Percentiles rank a stretch among this genome's conserved stretches.
Conservation (phyloP, 2,113 vertebrate species). For the Bubo blakistoni region DNA sequence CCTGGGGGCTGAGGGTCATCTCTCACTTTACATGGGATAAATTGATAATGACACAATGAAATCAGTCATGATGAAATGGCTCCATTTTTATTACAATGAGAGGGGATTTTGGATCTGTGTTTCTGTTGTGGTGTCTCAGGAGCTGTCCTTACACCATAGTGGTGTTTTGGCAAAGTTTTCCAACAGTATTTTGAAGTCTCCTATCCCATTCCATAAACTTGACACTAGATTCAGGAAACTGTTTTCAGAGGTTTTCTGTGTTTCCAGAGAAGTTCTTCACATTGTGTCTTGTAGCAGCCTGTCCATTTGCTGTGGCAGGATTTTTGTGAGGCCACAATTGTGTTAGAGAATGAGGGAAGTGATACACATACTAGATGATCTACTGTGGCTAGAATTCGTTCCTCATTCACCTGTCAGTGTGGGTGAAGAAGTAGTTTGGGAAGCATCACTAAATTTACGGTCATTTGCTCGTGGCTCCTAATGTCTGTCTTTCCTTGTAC, state of each 20-base stretch:
- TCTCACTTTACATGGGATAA: conserved; percentile 13
- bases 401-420: background rate
- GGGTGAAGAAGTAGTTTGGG: background rate
- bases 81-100: conserved; percentile 9
- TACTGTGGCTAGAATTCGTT: background rate
- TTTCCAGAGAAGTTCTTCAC: background rate
- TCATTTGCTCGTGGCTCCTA: background rate
- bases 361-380: background rate
- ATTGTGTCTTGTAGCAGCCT: background rate
- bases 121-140: background rate
- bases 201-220: background rate
- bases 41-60: conserved; percentile 34
- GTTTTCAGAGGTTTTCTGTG: background rate
- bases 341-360: background rate
- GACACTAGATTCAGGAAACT: background rate
- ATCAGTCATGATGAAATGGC: conserved; percentile 29
- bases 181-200: background rate
- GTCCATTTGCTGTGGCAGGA: background rate
- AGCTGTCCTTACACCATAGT: background rate
- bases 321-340: background rate
- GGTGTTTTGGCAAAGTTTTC: background rate
- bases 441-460: background rate
- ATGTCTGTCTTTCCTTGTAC: background rate
- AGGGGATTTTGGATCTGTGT: background rate
- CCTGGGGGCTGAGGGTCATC: background rate